Base-by-base conservation (phyloP, 2,888 invertebrate species). In the Dolomedes plantarius region DNA sequence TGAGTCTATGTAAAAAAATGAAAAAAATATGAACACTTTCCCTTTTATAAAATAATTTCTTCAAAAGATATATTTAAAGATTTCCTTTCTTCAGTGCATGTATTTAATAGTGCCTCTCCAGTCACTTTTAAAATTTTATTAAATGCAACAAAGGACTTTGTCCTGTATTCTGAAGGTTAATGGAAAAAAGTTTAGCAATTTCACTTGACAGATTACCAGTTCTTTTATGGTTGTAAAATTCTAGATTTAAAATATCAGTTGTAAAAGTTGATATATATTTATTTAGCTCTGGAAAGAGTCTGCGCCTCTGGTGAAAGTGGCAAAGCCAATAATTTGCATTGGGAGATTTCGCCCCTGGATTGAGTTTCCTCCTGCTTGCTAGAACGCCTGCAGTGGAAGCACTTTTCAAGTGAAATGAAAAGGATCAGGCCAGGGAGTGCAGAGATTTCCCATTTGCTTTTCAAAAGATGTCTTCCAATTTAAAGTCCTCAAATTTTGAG, bases 381-480 rank as follows among this genome's bases (percentile, higher is more conserved):
- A 77, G 50, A 31, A 68, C 62, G 64, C 5, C 23, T 39, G 50
- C 32, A 31, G 32, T 68, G 46, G 50, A 68, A 68, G 64, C 2
- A 41, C 68, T 78, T 78, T 78, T 69, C 77, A 69, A 36, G 64
- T 56, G 65, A 79, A 72, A 41, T 41, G 64, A 79, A 79, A 79
- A 72, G 31, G n/a, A 28, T 39, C 69, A 65, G 65, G 65, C 39
- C 9, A 23, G 46, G 50, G 46, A 67, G 65, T 29, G 75, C 39
- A 23, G 23, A 23, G 23, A 75, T 75, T 75, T 19, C 67, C 75
- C 74, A 75, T 65, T 75, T 75, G 75, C 78, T 71, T 78, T 78
- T 78, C 71, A 78, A 78, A 71, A 78, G 78, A 69, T 78, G 78
- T 69, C 78, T 71, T 73, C 79, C 50, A 64, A 79, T 79, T 78